Conservation (phyloP, 2,113 vertebrate genomes). For the Ploceus nigricollis region DNA sequence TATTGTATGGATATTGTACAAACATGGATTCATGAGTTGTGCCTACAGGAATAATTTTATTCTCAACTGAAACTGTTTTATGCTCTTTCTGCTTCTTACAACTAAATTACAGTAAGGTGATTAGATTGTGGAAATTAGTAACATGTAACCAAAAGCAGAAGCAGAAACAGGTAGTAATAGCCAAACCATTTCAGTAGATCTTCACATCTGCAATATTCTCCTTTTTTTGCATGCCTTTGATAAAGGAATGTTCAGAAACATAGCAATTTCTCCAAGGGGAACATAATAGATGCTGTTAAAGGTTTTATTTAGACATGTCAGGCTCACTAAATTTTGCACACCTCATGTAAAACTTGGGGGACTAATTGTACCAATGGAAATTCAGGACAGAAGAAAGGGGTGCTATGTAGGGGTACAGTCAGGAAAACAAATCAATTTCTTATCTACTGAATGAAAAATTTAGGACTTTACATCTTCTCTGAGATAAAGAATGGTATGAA, state of each 20-base stretch:
- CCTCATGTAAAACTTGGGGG: background rate
- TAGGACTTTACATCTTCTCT: slow-evolving; percentile 14
- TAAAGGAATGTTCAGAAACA: background rate
- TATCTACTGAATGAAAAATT: slow-evolving; percentile 4
- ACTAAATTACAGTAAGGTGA: background rate
- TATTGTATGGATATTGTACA: background rate
- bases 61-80: background rate
- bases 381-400: background rate
- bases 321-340: background rate
- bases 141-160: background rate
- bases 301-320: background rate
- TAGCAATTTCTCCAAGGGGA: background rate
- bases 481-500: slow-evolving; percentile 32
- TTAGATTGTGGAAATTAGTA: background rate
- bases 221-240: background rate
- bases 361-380: background rate
- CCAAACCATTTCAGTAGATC: background rate
- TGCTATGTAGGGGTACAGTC: background rate
- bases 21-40: background rate
- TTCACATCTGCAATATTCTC: background rate
- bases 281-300: background rate
- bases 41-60: background rate
- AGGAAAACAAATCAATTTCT: background rate
- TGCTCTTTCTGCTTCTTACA: slow-evolving; percentile 1
- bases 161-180: background rate